Evolutionary conservation across 2,113 vertebrate genomes (phyloP).

Genomic region (Pseudopipra pipra): DNA sequence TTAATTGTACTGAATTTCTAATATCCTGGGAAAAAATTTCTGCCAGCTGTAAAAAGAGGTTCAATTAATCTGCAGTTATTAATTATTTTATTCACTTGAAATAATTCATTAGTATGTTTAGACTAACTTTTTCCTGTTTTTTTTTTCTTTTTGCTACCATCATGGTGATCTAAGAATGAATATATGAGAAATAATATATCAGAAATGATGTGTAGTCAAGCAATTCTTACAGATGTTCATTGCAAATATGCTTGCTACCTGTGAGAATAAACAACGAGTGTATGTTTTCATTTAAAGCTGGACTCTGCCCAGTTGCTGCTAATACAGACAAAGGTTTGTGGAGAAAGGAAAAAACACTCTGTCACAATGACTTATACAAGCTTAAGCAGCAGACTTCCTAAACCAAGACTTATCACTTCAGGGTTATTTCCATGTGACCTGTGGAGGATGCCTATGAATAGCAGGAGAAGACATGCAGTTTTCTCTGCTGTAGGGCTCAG

Average conservation of each 20-base stretch:
- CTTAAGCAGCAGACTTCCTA: conserved; percentile 79
- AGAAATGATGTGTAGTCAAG: not conserved
- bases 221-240: not conserved
- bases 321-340: conserved; percentile 50
- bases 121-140: not conserved
- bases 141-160: not conserved
- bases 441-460: conserved; percentile 77
- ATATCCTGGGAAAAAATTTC: conserved; percentile 23
- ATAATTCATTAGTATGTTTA: not conserved
- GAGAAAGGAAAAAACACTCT: conserved; percentile 27
- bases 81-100: conserved; percentile 23
- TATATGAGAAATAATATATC: not conserved
- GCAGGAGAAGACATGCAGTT: conserved; percentile 74
- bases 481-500: conserved; percentile 80
- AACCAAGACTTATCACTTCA: conserved; percentile 80
- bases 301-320: conserved; percentile 47
- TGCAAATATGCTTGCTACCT: not conserved
- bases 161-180: not conserved
- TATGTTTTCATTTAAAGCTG: conserved; percentile 65
- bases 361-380: conserved; percentile 76
- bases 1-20: conserved; percentile 3
- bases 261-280: conserved; percentile 29
- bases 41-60: not conserved
- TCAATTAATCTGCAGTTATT: conserved; percentile 10
- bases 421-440: conserved; percentile 85